Percentiles rank a stretch among this genome's conserved stretches.
Evolutionary conservation across 2,113 vertebrate species (phyloP).

Genomic region (Benitochromis conjunctus): DNA sequence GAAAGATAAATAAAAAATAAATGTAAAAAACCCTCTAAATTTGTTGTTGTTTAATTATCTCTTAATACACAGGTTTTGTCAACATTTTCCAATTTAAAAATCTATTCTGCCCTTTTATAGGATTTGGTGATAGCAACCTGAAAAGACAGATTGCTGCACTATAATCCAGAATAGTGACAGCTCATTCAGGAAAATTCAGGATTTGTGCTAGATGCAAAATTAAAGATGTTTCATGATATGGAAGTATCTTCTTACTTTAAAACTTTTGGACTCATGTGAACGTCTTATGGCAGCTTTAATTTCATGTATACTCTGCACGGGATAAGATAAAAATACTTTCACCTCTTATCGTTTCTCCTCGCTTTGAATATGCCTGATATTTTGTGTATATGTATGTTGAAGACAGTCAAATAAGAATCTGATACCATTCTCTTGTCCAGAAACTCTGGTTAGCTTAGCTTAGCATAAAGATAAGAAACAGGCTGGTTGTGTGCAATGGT

Average conservation of each 20-base stretch:
- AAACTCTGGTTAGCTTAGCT: not conserved
- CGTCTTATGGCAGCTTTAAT: accelerated
- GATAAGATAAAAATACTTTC: not conserved
- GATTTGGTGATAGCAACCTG: not conserved
- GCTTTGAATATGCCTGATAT: not conserved
- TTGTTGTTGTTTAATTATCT: not conserved
- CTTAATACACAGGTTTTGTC: not conserved
- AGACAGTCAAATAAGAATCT: not conserved
- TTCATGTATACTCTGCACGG: not conserved
- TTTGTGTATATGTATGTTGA: not conserved
- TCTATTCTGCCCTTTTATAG: not conserved
- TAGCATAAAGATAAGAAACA: not conserved
- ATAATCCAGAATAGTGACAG: not conserved
- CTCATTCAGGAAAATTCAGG: not conserved
- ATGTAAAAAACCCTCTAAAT: not conserved
- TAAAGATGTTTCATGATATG: not conserved
- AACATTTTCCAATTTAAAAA: not conserved
- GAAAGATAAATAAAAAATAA: not conserved
- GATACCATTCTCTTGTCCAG: not conserved
- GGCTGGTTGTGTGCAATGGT: not conserved
- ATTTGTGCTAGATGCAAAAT: not conserved
- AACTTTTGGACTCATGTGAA: not conserved
- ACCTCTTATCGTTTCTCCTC: not conserved
- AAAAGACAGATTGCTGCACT: not conserved
- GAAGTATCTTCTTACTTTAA: not conserved